Conservation (phyloP, 2,888 invertebrate genomes). For the Synergus laeviventris region DNA sequence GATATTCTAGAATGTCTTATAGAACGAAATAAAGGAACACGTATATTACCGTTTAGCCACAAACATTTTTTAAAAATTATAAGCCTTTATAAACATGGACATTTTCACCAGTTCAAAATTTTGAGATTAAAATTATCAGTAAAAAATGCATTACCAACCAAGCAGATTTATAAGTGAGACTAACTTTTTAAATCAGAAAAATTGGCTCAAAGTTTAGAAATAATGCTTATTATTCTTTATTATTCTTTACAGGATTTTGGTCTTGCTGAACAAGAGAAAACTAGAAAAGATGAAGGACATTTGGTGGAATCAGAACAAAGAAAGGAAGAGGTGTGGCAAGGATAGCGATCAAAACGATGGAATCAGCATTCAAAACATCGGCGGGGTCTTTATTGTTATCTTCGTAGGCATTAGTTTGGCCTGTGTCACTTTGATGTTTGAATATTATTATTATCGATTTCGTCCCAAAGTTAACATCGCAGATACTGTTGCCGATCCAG, state of each 20-base stretch:
- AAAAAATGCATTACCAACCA: too few relatives aligned
- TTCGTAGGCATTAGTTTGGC: slow-evolving; percentile 96
- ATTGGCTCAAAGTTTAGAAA: too few relatives aligned
- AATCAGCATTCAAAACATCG: slow-evolving; percentile 98
- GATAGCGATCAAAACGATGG: slow-evolving; percentile 97
- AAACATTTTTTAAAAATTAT: too few relatives aligned
- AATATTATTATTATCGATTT: slow-evolving; percentile 96
- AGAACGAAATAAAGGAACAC: too few relatives aligned
- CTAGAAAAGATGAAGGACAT: slow-evolving; percentile 95
- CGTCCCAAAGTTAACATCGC: slow-evolving; percentile 78
- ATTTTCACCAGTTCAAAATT: too few relatives aligned
- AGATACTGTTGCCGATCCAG: background rate
- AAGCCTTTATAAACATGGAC: too few relatives aligned
- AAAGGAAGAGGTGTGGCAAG: slow-evolving; percentile 87
- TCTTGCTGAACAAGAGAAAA: slow-evolving; percentile 93
- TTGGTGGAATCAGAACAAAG: slow-evolving; percentile 96
- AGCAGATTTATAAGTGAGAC: too few relatives aligned
- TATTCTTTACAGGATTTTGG: slow-evolving; percentile 85
- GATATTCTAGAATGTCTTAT: too few relatives aligned
- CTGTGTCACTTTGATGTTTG: slow-evolving; percentile 92
- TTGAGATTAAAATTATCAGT: too few relatives aligned
- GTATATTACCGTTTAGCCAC: too few relatives aligned
- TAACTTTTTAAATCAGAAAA: too few relatives aligned
- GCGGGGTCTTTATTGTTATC: slow-evolving; percentile 98
- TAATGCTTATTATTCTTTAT: too few relatives aligned